phyloP scores from a whole-genome alignment of 2,888 invertebrate genomes.

The Scaptodrosophila latifasciaeformis region DNA sequence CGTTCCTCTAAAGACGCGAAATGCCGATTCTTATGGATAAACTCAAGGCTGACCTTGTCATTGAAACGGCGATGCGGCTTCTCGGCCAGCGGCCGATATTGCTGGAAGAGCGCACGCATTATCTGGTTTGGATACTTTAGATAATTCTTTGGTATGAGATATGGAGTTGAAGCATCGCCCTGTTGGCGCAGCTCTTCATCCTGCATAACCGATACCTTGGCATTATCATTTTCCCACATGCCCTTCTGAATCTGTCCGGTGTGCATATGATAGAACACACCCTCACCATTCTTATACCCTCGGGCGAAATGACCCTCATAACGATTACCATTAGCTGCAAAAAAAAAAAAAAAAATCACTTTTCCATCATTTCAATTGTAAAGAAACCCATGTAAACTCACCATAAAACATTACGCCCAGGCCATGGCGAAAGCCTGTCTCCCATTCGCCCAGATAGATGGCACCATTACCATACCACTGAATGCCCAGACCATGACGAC shows the following conservation, averaged over 20 bases:
- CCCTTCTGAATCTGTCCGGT: slow-evolving; percentile 74
- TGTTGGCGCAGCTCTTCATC: slow-evolving; percentile 63
- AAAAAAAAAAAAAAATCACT: background rate
- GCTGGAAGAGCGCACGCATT: slow-evolving; percentile 58
- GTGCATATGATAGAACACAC: slow-evolving; percentile 69
- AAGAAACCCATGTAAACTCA: slow-evolving; percentile 27
- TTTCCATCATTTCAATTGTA: background rate
- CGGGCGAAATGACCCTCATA: slow-evolving; percentile 72
- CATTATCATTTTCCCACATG: slow-evolving; percentile 69
- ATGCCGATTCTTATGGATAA: slow-evolving; percentile 43
- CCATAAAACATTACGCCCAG: slow-evolving; percentile 70
- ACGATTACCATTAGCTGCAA: slow-evolving; percentile 70
- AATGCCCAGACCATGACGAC: slow-evolving; percentile 70
- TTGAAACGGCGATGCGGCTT: slow-evolving; percentile 52
- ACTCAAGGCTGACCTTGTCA: slow-evolving; percentile 54
- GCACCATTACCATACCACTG: slow-evolving; percentile 69
- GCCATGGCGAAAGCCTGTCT: slow-evolving; percentile 64
- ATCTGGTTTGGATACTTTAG: slow-evolving; percentile 64
- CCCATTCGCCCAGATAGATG: slow-evolving; percentile 73
- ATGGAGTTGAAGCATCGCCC: slow-evolving; percentile 48
- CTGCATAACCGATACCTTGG: slow-evolving; percentile 65
- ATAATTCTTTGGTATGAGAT: slow-evolving; percentile 56
- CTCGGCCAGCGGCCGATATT: slow-evolving; percentile 44
- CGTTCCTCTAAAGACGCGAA: slow-evolving; percentile 56
- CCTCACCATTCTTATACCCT: slow-evolving; percentile 73